A percentile compares a stretch with the other conserved stretches of the same genome.
These are phyloP conservation scores for Gymnoscopelus braueri DNA, from an alignment of 2,797 vertebrate species.

Conservation along the genomic window DNA sequence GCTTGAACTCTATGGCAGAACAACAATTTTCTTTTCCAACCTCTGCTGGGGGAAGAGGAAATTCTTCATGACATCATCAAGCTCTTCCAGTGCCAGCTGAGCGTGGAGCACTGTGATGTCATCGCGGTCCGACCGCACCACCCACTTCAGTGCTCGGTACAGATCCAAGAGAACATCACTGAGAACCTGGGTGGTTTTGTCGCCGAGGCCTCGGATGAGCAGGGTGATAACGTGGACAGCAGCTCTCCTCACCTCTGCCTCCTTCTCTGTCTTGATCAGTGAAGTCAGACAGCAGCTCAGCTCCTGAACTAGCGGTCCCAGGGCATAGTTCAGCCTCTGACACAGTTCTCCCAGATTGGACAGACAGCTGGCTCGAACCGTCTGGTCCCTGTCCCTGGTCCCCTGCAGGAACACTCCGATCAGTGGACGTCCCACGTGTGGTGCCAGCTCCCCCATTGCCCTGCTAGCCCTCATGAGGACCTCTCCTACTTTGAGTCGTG, in stretches of 20 bases:
- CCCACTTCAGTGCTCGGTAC: conserved; percentile 92
- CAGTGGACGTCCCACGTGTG: conserved; percentile 84
- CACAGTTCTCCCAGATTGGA: conserved; percentile 95
- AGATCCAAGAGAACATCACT: conserved; percentile 87
- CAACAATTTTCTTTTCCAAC: conserved; percentile 92
- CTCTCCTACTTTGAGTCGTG: conserved; percentile 92
- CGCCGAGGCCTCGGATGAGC: conserved; percentile 89
- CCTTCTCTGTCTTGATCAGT: conserved; percentile 85
- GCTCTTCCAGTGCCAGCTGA: conserved; percentile 91
- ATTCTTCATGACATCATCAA: conserved; percentile 84
- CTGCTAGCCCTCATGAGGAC: conserved; percentile 90
- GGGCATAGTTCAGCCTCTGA: conserved; percentile 87
- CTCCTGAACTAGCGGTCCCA: conserved; percentile 90
- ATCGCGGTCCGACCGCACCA: conserved; percentile 81
- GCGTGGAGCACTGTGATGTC: conserved; percentile 85
- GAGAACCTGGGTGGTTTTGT: conserved; percentile 90
- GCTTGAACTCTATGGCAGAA: conserved; percentile 80
- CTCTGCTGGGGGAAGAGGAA: conserved; percentile 88
- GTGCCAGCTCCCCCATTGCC: conserved; percentile 90
- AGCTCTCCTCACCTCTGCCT: conserved; percentile 89
- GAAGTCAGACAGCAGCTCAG: conserved; percentile 88
- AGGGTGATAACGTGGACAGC: conserved; percentile 88
- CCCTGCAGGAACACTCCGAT: conserved; percentile 87
- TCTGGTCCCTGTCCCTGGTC: conserved; percentile 78
- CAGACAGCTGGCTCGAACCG: conserved; percentile 90